A percentile compares a stretch with the other conserved stretches of the same genome.
phyloP scores from a whole-genome alignment of 1,140 invertebrate species.

The Panonychus citri region DNA sequence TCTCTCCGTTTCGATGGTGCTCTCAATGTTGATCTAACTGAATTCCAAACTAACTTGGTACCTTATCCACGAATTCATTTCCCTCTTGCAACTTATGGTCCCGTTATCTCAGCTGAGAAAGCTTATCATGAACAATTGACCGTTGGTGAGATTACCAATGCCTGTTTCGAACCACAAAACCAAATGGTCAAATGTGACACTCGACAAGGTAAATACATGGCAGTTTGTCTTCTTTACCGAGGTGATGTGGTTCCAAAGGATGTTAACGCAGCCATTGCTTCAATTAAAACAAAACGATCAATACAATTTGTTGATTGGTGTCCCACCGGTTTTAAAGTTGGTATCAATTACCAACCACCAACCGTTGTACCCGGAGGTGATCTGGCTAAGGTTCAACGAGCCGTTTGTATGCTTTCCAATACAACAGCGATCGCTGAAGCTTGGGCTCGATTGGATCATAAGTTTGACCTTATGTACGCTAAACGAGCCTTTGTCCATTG shows the following conservation, averaged over 20 bases:
- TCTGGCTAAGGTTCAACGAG: constrained; percentile 55
- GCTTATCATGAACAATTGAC: constrained; percentile 55
- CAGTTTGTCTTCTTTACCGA: constrained; percentile 55
- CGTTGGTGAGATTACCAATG: constrained; percentile 53
- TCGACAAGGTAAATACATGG: constrained; percentile 35
- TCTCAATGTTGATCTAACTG: constrained; percentile 41
- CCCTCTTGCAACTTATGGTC: constrained; percentile 57
- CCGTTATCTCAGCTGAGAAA: constrained; percentile 59
- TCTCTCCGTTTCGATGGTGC: constrained; percentile 45
- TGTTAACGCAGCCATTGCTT: constrained; percentile 57
- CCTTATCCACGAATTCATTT: constrained; percentile 35
- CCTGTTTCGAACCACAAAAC: constrained; percentile 57
- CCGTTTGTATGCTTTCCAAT: constrained; percentile 51
- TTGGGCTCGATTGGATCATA: constrained; percentile 33
- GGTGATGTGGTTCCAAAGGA: constrained; percentile 53
- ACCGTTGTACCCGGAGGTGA: constrained; percentile 60
- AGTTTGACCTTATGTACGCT: constrained; percentile 36
- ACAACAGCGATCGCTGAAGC: constrained; percentile 48
- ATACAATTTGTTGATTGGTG: constrained; percentile 34
- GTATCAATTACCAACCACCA: constrained; percentile 55
- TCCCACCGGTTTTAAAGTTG: constrained; percentile 18
- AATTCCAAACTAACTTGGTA: constrained; percentile 43
- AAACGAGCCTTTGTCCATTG: constrained; percentile 30
- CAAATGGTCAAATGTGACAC: constrained; percentile 51
- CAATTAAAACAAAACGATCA: constrained; percentile 51